Evolutionary conservation across 2,888 invertebrate species (phyloP).

Genomic region (Agrotis exclamationis): DNA sequence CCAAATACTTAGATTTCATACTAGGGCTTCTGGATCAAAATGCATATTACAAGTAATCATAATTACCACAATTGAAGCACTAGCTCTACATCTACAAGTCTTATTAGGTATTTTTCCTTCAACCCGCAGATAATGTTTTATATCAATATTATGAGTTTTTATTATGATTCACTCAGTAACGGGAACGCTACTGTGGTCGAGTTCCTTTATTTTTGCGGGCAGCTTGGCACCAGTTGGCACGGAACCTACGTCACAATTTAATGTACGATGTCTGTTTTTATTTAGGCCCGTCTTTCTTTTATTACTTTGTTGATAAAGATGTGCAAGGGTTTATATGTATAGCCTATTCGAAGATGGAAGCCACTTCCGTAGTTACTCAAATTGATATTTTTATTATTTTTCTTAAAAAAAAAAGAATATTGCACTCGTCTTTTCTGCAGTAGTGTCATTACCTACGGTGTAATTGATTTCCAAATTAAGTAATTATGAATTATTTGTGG

Average conservation of each 20-base stretch:
- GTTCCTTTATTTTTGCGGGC: slow-evolving; percentile 63
- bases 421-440: not conserved
- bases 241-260: slow-evolving; percentile 45
- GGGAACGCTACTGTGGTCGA: slow-evolving; percentile 58
- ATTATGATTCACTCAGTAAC: slow-evolving; percentile 67
- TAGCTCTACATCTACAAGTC: slow-evolving; percentile 1
- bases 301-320: slow-evolving; percentile 1
- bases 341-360: not conserved
- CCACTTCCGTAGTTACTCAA: not conserved
- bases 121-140: slow-evolving; percentile 16
- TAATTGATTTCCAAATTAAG: not conserved
- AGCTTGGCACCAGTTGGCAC: slow-evolving; percentile 68
- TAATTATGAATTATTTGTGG: not conserved
- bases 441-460: too few relatives aligned
- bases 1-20: too few relatives aligned
- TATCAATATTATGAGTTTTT: slow-evolving; percentile 29
- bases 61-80: not conserved
- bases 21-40: not conserved
- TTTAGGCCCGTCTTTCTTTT: slow-evolving; percentile 38
- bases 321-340: not conserved
- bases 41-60: not conserved
- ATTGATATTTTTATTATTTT: too few relatives aligned
- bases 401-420: too few relatives aligned
- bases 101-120: not conserved
- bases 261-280: slow-evolving; percentile 38